These are phyloP conservation scores for Torymus auratus DNA, from an alignment of 2,888 invertebrate species.

Conservation along the genomic window DNA sequence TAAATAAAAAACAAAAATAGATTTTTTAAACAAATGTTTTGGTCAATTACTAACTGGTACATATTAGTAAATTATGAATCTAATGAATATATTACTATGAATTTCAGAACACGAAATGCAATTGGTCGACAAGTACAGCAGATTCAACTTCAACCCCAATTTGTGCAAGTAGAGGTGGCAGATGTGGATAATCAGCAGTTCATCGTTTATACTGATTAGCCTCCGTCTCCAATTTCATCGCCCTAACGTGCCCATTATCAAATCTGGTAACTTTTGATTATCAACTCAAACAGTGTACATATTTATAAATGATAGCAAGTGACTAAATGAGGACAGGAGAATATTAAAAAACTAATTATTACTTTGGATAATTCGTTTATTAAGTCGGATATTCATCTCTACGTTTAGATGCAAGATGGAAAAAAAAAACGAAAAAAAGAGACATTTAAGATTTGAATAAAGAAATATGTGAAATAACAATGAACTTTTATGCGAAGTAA, in stretches of 20 bases:
- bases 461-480: conserved; percentile 42
- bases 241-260: conserved; percentile 67
- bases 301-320: conserved; percentile 71
- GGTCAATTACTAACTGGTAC: conserved; percentile 14
- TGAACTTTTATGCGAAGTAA: conserved; percentile 35
- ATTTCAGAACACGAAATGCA: conserved; percentile 80
- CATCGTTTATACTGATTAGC: conserved; percentile 90
- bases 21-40: conserved; percentile 13
- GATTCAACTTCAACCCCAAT: conserved; percentile 81
- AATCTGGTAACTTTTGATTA: conserved; percentile 75
- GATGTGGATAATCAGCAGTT: conserved; percentile 88
- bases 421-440: conserved; percentile 53
- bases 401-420: conserved; percentile 55
- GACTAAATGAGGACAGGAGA: conserved; percentile 62
- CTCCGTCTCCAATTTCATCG: conserved; percentile 66
- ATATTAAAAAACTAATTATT: conserved; percentile 56
- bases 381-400: conserved; percentile 57
- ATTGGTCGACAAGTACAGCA: conserved; percentile 79
- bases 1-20: not conserved
- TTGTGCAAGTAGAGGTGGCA: conserved; percentile 85
- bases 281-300: conserved; percentile 75
- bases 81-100: conserved; percentile 33
- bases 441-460: conserved; percentile 44
- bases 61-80: not conserved
- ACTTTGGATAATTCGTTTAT: conserved; percentile 54